Percentiles rank a stretch among this genome's conserved stretches.
Conservation (phyloP, 2,113 vertebrate genomes). For the Melanerpes aurifrons region DNA sequence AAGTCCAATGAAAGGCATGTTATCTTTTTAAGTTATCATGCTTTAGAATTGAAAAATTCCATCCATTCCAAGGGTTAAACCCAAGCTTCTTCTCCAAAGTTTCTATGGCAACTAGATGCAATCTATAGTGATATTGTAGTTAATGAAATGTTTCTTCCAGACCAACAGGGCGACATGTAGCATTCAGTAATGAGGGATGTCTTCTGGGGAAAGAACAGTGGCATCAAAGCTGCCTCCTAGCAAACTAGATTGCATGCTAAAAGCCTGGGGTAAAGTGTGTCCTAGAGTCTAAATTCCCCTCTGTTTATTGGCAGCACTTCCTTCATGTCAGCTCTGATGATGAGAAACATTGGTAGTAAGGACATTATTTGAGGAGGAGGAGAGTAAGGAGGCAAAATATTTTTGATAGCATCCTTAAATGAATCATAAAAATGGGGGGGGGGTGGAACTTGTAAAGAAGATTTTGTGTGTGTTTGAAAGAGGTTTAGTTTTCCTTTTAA, state of each 20-base stretch:
- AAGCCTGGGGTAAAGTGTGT: conserved; percentile 31
- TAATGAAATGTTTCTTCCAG: conserved; percentile 81
- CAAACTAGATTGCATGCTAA: conserved; percentile 36
- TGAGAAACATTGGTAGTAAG: conserved; percentile 4
- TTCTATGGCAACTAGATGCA: conserved; percentile 85
- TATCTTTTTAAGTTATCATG: conserved; percentile 41
- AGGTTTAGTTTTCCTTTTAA: neutral
- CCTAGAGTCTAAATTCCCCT: conserved; percentile 45
- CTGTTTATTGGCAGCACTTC: conserved; percentile 31
- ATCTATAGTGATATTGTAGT: conserved; percentile 78
- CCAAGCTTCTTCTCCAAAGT: conserved; percentile 76
- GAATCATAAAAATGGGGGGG: neutral
- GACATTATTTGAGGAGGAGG: neutral
- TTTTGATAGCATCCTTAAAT: neutral
- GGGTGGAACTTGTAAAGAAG: neutral
- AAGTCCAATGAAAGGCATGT: conserved; percentile 31
- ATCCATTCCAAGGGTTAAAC: conserved; percentile 79
- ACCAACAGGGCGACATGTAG: conserved; percentile 72
- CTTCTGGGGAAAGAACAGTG: conserved; percentile 63
- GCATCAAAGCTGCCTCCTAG: conserved; percentile 56
- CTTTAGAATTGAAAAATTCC: conserved; percentile 50
- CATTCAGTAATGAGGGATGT: conserved; percentile 68
- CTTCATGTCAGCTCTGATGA: conserved; percentile 15
- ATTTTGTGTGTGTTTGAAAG: neutral
- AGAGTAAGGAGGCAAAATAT: neutral